phyloP scores from a whole-genome alignment of 2,797 vertebrate genomes.

The Phataginus tricuspis region DNA sequence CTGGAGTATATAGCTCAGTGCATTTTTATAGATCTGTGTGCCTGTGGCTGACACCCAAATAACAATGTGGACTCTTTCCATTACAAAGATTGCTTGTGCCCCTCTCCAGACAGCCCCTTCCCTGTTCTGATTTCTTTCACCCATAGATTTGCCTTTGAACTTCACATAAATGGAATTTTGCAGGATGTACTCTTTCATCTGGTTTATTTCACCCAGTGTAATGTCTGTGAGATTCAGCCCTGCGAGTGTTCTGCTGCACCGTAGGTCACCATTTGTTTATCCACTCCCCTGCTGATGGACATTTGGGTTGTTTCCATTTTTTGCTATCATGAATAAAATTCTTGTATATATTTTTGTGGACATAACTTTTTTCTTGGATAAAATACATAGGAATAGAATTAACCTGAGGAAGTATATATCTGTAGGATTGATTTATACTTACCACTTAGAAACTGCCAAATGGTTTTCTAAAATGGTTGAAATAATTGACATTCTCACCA shows the following conservation, averaged over 20 bases:
- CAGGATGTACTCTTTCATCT: background rate
- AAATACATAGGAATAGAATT: background rate
- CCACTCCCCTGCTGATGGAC: background rate
- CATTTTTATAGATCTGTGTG: background rate
- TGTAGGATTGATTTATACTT: background rate
- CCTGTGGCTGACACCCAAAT: background rate
- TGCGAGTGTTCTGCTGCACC: rapidly evolving
- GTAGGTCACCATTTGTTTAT: background rate
- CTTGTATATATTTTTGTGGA: background rate
- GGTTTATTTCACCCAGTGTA: background rate
- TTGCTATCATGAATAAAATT: background rate
- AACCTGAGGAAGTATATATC: background rate
- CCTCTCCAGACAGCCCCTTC: background rate
- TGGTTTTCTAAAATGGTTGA: background rate
- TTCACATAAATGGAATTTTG: background rate
- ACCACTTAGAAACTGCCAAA: background rate
- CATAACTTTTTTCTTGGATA: background rate
- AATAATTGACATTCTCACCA: background rate
- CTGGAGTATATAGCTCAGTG: background rate
- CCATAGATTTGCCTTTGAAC: background rate
- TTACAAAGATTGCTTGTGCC: background rate
- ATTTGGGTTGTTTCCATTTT: background rate
- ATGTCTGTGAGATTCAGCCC: background rate
- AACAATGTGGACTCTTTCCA: background rate
- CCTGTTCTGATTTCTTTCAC: background rate